Conservation (phyloP, 2,888 invertebrate genomes). For the Lymantria dispar region DNA sequence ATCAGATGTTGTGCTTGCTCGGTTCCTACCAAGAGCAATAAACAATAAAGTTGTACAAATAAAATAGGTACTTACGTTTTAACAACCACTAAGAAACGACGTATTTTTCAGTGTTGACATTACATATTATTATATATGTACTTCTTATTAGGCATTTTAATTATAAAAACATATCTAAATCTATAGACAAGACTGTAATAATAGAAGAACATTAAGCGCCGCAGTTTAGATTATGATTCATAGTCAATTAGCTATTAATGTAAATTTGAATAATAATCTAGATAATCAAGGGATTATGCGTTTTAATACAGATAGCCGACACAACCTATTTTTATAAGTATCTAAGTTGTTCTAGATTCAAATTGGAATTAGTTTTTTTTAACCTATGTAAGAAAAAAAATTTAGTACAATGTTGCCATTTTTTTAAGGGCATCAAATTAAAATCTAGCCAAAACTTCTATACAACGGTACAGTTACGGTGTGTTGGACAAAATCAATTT, state of each 20-base stretch:
- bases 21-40: too few species aligned
- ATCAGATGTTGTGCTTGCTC: too few species aligned
- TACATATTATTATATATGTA: too few species aligned
- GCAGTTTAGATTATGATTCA: background rate
- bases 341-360: background rate
- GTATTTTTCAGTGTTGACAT: too few species aligned
- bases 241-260: background rate
- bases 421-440: constrained; percentile 31
- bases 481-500: constrained; percentile 73
- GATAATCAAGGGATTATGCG: background rate
- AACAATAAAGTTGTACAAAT: too few species aligned
- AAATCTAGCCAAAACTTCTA: constrained; percentile 36
- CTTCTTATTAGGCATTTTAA: too few species aligned
- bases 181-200: background rate
- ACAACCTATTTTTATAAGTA: background rate
- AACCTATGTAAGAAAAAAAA: too few species aligned
- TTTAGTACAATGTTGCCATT: background rate
- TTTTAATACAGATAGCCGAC: background rate
- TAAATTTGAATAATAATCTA: background rate
- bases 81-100: too few species aligned
- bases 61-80: too few species aligned
- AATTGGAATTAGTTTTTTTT: background rate
- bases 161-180: background rate
- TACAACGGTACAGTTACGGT: constrained; percentile 61
- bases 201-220: background rate